Conservation (phyloP, 2,113 vertebrate species). For the Aramus guarauna region DNA sequence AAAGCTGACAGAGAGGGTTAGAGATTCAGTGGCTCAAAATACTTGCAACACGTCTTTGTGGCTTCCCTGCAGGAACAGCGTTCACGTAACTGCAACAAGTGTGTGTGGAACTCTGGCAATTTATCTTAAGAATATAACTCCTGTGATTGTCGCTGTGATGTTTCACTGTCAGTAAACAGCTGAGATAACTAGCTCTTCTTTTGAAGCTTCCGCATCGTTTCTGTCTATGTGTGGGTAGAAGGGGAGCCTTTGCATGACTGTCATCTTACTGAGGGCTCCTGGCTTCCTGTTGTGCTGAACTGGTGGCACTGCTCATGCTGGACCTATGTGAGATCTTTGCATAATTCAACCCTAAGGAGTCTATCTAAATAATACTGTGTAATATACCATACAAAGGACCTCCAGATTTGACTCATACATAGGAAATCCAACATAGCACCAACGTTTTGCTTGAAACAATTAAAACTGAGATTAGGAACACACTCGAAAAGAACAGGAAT, state of each 20-base stretch:
- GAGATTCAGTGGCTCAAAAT: background rate
- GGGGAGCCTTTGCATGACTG: background rate
- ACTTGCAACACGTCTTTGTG: background rate
- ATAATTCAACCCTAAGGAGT: background rate
- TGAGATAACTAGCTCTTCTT: background rate
- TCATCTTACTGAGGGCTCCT: background rate
- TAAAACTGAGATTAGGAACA: background rate
- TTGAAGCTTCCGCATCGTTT: background rate
- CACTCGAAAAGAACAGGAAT: background rate
- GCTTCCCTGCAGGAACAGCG: background rate
- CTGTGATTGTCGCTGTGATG: background rate
- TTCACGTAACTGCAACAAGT: background rate
- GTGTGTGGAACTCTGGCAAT: background rate
- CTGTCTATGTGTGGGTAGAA: background rate
- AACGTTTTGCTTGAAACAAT: background rate
- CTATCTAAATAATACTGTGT: background rate
- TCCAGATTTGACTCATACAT: background rate
- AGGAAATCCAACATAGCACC: background rate
- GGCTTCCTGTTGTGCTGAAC: background rate
- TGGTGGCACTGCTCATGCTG: background rate
- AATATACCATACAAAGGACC: background rate
- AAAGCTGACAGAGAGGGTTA: background rate
- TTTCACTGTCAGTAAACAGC: background rate
- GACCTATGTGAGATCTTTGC: background rate
- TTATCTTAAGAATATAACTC: background rate